Base-by-base conservation (phyloP, 2,797 vertebrate genomes). In the Loris lydekkerianus region DNA sequence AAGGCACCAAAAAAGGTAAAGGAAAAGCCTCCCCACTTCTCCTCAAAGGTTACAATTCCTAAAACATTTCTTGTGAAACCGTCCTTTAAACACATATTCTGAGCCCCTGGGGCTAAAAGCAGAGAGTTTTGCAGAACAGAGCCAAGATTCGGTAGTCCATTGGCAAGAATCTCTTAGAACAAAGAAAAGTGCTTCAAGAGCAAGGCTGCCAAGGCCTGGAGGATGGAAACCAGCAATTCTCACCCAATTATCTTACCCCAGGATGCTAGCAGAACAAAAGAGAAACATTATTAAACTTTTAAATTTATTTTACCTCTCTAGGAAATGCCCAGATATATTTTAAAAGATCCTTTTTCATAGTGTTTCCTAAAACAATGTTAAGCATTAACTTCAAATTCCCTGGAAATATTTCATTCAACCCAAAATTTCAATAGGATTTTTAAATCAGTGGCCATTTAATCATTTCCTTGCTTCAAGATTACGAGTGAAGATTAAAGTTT, bases 361-460 rank as follows among this genome's bases (percentile, higher is more conserved):
- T 91, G 20, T 83, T 91, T 78, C 78, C 93, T 92, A 56, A 90
- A 89, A 84, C 65, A 70, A 88, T 63, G 49, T 76, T 86, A 91
- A 91, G 40, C 18, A 49, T 43, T 80, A 93, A 93, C 72, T 40
- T 93, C 63, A 92, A 77, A 72, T 46, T 10, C 37, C 65, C 58
- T 10, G 80, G 34, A 29, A 82, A 81, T 76, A 78, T 73, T 90
- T 93, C 95, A 76, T 82, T 23, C 31, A 85, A 81, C 34, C n/a
- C 49, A 75, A 85, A 90, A 88, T 76, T 93, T 75, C 73, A 95
- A 63, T 13, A 82, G 20, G 10, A 10, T 46, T 84, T 84, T 91
- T 80, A 67, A 93, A 91, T 73, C 43, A 80, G 18, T 75, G 11
- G 23, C 27, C n/a, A 83, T 91, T 40, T 87, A 86, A 61, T 70